Evolutionary conservation across 2,113 vertebrate genomes (phyloP).

Genomic region (Pandion haliaetus): DNA sequence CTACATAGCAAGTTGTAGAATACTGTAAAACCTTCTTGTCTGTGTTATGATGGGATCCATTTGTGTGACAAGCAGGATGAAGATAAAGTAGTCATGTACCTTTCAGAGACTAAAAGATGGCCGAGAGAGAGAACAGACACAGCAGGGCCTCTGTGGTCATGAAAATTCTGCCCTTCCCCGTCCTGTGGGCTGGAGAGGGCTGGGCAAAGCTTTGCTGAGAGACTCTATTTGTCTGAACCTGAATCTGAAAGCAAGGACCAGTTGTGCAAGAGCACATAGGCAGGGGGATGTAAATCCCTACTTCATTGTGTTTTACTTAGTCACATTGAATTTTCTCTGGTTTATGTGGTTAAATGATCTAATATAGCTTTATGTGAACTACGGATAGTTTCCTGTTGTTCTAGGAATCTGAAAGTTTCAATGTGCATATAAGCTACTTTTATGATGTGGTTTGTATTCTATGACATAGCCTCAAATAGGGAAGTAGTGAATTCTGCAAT

Average conservation of each 20-base stretch:
- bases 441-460: neutral
- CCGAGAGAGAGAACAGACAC: neutral
- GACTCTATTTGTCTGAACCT: accelerated
- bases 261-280: neutral
- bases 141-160: neutral
- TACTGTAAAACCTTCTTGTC: neutral
- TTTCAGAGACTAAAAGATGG: neutral
- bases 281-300: neutral
- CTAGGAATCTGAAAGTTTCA: neutral
- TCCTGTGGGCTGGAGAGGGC: neutral
- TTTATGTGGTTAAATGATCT: neutral
- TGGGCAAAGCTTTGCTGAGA: neutral
- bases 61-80: neutral
- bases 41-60: neutral
- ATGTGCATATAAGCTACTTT: neutral
- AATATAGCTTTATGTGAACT: neutral
- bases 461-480: neutral
- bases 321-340: neutral
- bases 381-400: neutral
- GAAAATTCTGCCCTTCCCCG: neutral
- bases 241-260: neutral
- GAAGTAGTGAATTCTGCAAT: neutral
- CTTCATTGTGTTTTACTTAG: neutral
- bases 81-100: neutral
- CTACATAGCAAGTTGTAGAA: neutral